A percentile compares a stretch with the other conserved stretches of the same genome.
Conservation (phyloP, 2,113 vertebrate genomes). For the Triplophysa rosa region DNA sequence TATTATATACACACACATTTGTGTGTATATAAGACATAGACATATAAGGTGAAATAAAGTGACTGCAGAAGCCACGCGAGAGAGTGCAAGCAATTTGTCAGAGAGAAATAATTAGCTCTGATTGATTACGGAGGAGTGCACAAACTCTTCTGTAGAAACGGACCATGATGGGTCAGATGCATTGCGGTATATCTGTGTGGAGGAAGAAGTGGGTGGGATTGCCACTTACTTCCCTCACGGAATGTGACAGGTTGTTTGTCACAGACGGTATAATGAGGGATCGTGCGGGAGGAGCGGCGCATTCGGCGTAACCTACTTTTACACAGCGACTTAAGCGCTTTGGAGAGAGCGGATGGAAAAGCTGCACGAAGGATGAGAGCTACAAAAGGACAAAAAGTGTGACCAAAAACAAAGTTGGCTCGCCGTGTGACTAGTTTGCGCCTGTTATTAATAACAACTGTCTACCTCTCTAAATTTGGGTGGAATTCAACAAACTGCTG, state of each 20-base stretch:
- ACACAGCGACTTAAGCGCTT: constrained; percentile 18
- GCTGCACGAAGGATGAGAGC: neutral
- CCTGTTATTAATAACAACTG: constrained; percentile 10
- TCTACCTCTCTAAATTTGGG: constrained; percentile 31
- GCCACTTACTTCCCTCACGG: constrained; percentile 31
- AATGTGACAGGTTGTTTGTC: constrained; percentile 47
- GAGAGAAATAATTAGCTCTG: constrained; percentile 7
- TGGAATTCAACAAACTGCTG: neutral
- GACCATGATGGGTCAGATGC: neutral
- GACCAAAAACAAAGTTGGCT: neutral
- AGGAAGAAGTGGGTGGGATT: constrained; percentile 20
- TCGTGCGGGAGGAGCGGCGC: neutral
- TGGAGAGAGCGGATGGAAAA: neutral
- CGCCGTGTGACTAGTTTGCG: constrained; percentile 1
- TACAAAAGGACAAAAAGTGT: constrained; percentile 13
- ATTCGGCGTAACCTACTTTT: constrained; percentile 45
- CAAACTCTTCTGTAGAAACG: constrained; percentile 11
- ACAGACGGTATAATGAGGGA: constrained; percentile 27
- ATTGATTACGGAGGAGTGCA: constrained; percentile 27
- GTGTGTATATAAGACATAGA: neutral
- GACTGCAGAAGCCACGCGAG: neutral
- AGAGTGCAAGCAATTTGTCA: constrained; percentile 18
- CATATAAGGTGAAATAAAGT: neutral
- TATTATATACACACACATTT: neutral
- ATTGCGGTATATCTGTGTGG: constrained; percentile 4